phyloP scores from a whole-genome alignment of 2,888 invertebrate species.

The Eupithecia pulchellata region DNA sequence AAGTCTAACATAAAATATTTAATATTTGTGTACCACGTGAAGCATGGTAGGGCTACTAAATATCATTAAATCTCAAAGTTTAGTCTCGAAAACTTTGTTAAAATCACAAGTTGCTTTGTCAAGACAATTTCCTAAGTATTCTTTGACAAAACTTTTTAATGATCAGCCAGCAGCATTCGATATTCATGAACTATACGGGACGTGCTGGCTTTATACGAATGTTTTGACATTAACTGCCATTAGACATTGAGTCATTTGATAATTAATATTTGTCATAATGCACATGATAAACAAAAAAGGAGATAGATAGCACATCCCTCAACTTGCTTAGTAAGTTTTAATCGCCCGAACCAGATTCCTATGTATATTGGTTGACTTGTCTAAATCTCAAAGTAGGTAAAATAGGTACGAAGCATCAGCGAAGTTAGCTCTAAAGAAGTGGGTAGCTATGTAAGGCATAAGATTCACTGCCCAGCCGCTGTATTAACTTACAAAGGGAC shows the following conservation, averaged over 20 bases:
- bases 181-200: not conserved
- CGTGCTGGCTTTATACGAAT: not conserved
- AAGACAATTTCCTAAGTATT: constrained; percentile 39
- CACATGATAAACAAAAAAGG: not conserved
- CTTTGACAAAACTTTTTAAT: constrained; percentile 38
- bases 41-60: not conserved
- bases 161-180: constrained; percentile 32
- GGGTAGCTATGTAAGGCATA: too few species aligned
- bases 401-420: not conserved
- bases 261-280: too few species aligned
- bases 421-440: too few species aligned
- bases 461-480: too few species aligned
- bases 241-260: not conserved
- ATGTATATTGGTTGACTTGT: not conserved
- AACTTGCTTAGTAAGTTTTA: not conserved
- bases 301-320: not conserved
- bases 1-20: not conserved
- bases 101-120: constrained; percentile 36
- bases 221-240: not conserved
- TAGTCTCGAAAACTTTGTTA: constrained; percentile 23
- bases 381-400: too few species aligned
- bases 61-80: constrained; percentile 26
- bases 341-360: not conserved
- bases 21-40: not conserved
- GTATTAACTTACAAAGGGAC: too few species aligned